These are phyloP conservation scores for Indri indri DNA, from an alignment of 2,113 vertebrate species.

Conservation along the genomic window DNA sequence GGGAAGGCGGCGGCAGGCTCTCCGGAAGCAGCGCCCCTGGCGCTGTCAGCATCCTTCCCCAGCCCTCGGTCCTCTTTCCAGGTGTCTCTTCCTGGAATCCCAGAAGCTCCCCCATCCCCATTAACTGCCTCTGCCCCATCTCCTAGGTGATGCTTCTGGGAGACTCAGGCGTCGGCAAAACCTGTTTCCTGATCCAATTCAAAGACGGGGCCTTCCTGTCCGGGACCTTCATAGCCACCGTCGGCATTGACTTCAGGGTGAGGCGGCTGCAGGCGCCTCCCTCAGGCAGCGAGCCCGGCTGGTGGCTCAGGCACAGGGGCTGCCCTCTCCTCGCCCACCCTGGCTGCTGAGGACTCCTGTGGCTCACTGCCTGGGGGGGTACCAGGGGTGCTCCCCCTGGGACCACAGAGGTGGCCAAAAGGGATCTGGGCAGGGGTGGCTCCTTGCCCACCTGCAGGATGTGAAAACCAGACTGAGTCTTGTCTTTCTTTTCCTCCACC, in stretches of 20 bases:
- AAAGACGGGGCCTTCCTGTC: constrained; percentile 97
- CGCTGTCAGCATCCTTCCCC: not conserved
- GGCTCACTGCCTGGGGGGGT: not conserved
- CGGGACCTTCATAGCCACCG: constrained; percentile 97
- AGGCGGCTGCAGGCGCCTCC: constrained; percentile 81
- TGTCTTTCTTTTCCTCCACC: not conserved
- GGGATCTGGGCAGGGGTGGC: not conserved
- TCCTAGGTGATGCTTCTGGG: constrained; percentile 98
- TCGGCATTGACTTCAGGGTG: constrained; percentile 99
- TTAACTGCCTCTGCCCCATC: constrained; percentile 65
- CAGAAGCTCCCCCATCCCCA: not conserved
- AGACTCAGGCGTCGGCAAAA: constrained; percentile 99
- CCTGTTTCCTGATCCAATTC: constrained; percentile 96
- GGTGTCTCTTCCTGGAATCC: not conserved
- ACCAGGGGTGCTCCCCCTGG: not conserved
- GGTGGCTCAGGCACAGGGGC: not conserved
- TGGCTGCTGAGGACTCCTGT: not conserved
- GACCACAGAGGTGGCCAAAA: not conserved
- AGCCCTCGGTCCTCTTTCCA: not conserved
- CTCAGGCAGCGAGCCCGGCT: not conserved
- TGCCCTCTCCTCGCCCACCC: not conserved
- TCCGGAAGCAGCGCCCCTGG: not conserved
- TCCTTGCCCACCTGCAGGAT: not conserved
- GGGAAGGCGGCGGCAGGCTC: fast-evolving
- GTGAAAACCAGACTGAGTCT: not conserved